A percentile compares a stretch with the other conserved stretches of the same genome.
Evolutionary conservation across 2,113 vertebrate species (phyloP).

Genomic region (Ovibos moschatus): DNA sequence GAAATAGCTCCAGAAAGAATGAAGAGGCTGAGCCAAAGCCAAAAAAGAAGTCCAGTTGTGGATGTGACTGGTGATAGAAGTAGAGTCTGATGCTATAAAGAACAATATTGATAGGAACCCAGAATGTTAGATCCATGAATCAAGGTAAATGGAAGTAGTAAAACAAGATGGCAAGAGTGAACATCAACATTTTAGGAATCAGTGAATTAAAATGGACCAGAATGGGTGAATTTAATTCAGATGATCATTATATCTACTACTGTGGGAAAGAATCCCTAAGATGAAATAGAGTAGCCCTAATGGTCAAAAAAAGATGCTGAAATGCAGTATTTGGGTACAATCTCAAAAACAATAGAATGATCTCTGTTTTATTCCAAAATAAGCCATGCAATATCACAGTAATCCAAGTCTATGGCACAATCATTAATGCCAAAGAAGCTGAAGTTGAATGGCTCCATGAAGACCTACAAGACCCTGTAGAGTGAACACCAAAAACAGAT

Average conservation of each 20-base stretch:
- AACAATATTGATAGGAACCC: background rate
- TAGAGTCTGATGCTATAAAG: background rate
- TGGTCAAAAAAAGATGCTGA: background rate
- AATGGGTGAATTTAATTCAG: background rate
- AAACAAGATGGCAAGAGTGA: background rate
- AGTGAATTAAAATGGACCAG: background rate
- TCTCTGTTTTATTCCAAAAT: background rate
- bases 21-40: background rate
- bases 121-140: background rate
- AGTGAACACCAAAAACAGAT: background rate
- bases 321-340: background rate
- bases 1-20: background rate
- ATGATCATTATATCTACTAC: background rate
- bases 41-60: background rate
- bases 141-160: background rate
- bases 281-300: background rate
- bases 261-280: background rate
- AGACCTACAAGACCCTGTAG: background rate
- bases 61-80: background rate
- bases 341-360: background rate
- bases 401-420: background rate
- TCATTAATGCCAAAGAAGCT: background rate
- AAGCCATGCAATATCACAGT: background rate
- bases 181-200: background rate
- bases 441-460: background rate